These are phyloP conservation scores for Holocentrus rufus DNA, from an alignment of 2,797 vertebrate species.

Conservation along the genomic window DNA sequence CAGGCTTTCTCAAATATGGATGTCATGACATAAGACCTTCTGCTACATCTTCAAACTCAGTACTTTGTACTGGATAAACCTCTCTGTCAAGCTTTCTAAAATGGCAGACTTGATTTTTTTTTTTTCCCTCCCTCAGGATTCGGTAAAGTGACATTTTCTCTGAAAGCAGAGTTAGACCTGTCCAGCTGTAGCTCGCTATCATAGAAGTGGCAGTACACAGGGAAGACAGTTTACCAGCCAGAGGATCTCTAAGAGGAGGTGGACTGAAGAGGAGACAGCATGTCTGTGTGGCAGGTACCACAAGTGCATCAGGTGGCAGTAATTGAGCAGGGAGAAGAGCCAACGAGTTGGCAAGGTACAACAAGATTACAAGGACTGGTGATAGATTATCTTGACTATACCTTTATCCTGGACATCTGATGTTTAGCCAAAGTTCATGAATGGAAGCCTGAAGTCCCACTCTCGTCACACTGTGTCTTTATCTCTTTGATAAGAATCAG, in stretches of 20 bases:
- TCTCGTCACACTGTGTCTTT: no score
- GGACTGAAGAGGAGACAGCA: slow-evolving; percentile 9
- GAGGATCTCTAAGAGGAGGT: slow-evolving; percentile 6
- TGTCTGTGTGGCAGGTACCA: slow-evolving; percentile 15
- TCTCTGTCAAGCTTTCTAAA: no score
- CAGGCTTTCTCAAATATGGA: no score
- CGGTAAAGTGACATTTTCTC: no score
- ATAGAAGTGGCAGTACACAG: background rate
- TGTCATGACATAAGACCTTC: no score
- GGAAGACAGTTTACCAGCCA: slow-evolving; percentile 18
- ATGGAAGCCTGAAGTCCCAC: no score
- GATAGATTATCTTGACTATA: slow-evolving; percentile 17
- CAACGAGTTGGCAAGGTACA: slow-evolving; percentile 12
- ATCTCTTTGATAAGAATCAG: no score
- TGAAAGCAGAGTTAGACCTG: no score
- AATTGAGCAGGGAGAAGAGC: slow-evolving; percentile 4
- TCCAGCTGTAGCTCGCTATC: background rate
- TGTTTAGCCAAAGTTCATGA: background rate
- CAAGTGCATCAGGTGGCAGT: slow-evolving; percentile 5
- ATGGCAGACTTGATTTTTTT: no score
- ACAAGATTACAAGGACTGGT: slow-evolving; percentile 4
- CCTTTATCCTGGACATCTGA: slow-evolving; percentile 3
- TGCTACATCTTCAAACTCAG: no score
- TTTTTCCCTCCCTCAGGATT: no score
- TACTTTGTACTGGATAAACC: no score